phyloP scores from a whole-genome alignment of 2,888 invertebrate species.

The Limnephilus rhombicus region DNA sequence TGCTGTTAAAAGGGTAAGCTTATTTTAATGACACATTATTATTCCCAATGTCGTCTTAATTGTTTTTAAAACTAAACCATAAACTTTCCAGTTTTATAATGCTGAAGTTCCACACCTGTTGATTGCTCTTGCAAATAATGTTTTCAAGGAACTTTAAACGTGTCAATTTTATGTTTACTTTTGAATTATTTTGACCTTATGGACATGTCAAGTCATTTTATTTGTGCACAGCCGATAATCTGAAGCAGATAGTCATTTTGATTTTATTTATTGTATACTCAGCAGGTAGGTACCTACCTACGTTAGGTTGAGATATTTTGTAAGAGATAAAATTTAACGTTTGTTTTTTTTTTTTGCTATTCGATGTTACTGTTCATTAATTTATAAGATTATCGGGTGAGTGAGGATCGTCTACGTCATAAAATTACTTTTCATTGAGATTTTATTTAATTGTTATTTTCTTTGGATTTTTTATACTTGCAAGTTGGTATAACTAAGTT shows the following conservation, averaged over 20 bases:
- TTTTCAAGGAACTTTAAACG: slow-evolving; percentile 30
- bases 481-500: background rate
- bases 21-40: slow-evolving; percentile 66
- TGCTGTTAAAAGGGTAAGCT: slow-evolving; percentile 79
- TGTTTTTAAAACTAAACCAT: background rate
- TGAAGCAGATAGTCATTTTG: background rate
- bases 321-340: background rate
- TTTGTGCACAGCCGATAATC: background rate
- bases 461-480: background rate
- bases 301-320: background rate
- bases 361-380: background rate
- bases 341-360: background rate
- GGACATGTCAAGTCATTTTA: background rate
- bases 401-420: background rate
- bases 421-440: background rate
- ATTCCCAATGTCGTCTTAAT: background rate
- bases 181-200: background rate
- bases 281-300: background rate
- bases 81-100: slow-evolving; percentile 1
- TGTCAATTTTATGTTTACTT: slow-evolving; percentile 29
- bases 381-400: background rate
- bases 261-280: background rate
- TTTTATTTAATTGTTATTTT: background rate
- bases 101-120: slow-evolving; percentile 18
- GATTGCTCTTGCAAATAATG: background rate